Conservation (phyloP, 2,888 invertebrate species). For the Adelognathus sp. region DNA sequence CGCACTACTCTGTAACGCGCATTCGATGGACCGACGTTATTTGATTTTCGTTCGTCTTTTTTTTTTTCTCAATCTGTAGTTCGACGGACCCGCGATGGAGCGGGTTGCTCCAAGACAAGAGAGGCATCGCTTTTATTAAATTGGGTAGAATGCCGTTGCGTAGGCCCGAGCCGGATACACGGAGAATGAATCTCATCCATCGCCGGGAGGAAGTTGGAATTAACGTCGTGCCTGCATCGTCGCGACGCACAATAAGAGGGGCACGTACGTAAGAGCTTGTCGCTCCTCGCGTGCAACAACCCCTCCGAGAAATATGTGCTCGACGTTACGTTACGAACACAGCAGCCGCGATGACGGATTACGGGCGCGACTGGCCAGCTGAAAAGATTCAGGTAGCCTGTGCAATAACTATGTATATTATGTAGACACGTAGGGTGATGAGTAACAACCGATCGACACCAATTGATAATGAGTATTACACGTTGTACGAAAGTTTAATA, state of each 20-base stretch:
- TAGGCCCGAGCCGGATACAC: conserved; percentile 79
- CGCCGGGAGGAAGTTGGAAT: conserved; percentile 78
- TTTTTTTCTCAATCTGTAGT: too few species aligned
- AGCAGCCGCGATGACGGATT: background rate
- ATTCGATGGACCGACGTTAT: too few species aligned
- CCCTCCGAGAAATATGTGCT: too few species aligned
- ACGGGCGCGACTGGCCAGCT: too few species aligned
- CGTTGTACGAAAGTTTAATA: conserved; percentile 58
- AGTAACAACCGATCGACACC: background rate
- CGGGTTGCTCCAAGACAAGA: conserved; percentile 17
- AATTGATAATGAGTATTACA: background rate
- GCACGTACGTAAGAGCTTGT: background rate
- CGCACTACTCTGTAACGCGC: too few species aligned
- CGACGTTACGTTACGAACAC: too few species aligned
- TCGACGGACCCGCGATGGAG: background rate
- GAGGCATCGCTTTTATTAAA: conserved; percentile 73
- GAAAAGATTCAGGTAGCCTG: background rate
- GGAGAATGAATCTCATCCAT: conserved; percentile 80
- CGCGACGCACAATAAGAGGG: conserved; percentile 36
- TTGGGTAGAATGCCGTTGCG: conserved; percentile 80
- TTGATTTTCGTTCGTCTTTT: too few species aligned
- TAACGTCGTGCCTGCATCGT: conserved; percentile 72
- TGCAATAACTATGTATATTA: too few species aligned
- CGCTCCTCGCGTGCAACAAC: conserved; percentile 1
- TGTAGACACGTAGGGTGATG: too few species aligned